Conservation (phyloP, 2,888 invertebrate genomes). For the Aporophyla nigra region DNA sequence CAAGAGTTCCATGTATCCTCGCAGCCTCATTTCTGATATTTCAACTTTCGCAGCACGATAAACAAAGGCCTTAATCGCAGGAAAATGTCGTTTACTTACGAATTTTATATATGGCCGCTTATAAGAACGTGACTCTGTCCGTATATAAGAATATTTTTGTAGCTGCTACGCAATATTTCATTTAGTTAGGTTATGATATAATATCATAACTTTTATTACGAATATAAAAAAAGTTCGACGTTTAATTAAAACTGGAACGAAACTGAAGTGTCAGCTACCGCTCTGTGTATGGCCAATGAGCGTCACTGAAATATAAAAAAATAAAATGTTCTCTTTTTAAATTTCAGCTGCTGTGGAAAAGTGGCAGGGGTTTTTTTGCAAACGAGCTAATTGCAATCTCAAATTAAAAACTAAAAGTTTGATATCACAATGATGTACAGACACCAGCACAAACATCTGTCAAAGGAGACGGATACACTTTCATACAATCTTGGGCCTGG, state of each 20-base stretch:
- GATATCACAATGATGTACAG: too few relatives aligned
- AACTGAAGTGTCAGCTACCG: slow-evolving; percentile 14
- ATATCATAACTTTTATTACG: slow-evolving; percentile 12
- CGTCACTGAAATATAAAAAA: slow-evolving; percentile 6
- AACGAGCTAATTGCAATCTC: background rate
- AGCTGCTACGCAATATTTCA: slow-evolving; percentile 33
- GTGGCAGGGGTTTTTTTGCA: background rate
- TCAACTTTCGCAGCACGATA: slow-evolving; percentile 35
- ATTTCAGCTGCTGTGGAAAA: background rate
- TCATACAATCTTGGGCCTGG: too few relatives aligned
- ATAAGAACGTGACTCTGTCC: slow-evolving; percentile 56
- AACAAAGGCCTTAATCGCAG: slow-evolving; percentile 28
- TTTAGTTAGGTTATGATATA: slow-evolving; percentile 24
- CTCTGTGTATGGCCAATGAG: slow-evolving; percentile 11
- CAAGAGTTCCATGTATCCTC: slow-evolving; percentile 12
- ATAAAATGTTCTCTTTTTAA: background rate
- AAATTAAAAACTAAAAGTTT: background rate
- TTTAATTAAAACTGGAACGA: slow-evolving; percentile 49
- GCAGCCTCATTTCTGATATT: slow-evolving; percentile 17
- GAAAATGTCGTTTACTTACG: slow-evolving; percentile 44
- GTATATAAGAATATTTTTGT: slow-evolving; percentile 43
- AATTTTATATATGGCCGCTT: slow-evolving; percentile 54
- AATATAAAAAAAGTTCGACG: slow-evolving; percentile 23
- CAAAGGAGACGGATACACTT: too few relatives aligned
- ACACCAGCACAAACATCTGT: too few relatives aligned